Percentiles rank a stretch among this genome's conserved stretches.
phyloP scores from a whole-genome alignment of 1,140 invertebrate species.

The Glossosoma conforme region DNA sequence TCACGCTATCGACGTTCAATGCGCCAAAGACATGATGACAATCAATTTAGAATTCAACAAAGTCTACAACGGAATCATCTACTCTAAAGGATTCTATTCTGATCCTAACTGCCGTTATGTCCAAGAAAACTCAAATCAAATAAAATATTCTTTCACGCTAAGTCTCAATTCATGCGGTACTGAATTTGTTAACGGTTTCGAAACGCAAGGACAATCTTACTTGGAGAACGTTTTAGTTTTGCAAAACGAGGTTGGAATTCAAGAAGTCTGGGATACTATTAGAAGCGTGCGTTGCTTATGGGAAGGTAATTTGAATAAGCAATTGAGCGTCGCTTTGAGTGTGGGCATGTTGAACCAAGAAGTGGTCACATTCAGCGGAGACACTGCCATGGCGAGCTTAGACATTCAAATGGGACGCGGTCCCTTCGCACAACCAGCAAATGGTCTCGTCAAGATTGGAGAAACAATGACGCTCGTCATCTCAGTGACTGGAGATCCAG shows the following conservation, averaged over 20 bases:
- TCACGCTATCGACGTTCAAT: conserved; percentile 68
- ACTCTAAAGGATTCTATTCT: conserved; percentile 74
- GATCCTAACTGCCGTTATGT: conserved; percentile 70
- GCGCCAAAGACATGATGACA: conserved; percentile 77
- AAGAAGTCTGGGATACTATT: conserved; percentile 79
- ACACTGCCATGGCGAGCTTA: conserved; percentile 72
- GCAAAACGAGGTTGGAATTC: conserved; percentile 74
- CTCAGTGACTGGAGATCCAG: conserved; percentile 72
- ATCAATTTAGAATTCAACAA: conserved; percentile 76
- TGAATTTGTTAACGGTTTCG: conserved; percentile 73
- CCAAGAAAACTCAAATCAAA: conserved; percentile 60
- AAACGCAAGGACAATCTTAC: conserved; percentile 69
- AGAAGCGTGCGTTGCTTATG: conserved; percentile 73
- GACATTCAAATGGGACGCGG: conserved; percentile 76
- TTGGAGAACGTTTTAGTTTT: conserved; percentile 76
- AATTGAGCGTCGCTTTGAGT: conserved; percentile 65
- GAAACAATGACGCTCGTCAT: conserved; percentile 79
- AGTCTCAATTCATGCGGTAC: conserved; percentile 74
- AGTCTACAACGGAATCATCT: conserved; percentile 72
- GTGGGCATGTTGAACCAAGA: conserved; percentile 78
- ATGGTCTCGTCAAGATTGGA: conserved; percentile 77
- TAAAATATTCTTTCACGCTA: conserved; percentile 70
- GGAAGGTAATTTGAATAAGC: conserved; percentile 75
- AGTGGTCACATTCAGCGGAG: conserved; percentile 76
- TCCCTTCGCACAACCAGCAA: conserved; percentile 69